phyloP scores from a whole-genome alignment of 2,888 invertebrate genomes.

The Abrostola triplasia region DNA sequence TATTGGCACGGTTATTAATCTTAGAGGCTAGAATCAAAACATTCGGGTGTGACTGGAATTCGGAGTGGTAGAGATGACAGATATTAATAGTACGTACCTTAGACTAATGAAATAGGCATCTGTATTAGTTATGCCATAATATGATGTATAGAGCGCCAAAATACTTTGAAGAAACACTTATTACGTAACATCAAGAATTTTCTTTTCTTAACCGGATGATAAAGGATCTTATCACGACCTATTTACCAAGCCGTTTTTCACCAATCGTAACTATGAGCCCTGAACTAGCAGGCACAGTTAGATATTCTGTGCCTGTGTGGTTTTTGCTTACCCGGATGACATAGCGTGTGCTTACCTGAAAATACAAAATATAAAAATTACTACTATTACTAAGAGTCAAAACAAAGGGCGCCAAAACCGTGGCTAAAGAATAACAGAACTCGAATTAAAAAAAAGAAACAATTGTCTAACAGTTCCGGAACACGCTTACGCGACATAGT shows the following conservation, averaged over 20 bases:
- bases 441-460: conserved; percentile 15
- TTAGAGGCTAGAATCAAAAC: conserved; percentile 16
- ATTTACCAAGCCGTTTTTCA: too few species aligned
- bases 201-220: too few species aligned
- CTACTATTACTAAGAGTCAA: too few species aligned
- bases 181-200: too few species aligned
- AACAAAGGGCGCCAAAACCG: too few species aligned
- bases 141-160: neutral
- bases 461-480: conserved; percentile 17
- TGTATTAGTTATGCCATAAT: neutral
- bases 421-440: too few species aligned
- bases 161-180: neutral
- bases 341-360: neutral
- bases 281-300: neutral
- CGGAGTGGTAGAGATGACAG: conserved; percentile 22
- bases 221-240: too few species aligned
- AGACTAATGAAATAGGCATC: conserved; percentile 16
- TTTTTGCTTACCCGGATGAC: neutral
- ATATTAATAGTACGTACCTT: conserved; percentile 21
- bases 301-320: neutral
- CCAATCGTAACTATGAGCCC: too few species aligned
- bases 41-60: conserved; percentile 38
- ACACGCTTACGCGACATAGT: conserved; percentile 20
- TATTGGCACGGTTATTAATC: conserved; percentile 35
- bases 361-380: neutral